Conservation (phyloP, 2,888 invertebrate species). For the Sinotaia quadrata region DNA sequence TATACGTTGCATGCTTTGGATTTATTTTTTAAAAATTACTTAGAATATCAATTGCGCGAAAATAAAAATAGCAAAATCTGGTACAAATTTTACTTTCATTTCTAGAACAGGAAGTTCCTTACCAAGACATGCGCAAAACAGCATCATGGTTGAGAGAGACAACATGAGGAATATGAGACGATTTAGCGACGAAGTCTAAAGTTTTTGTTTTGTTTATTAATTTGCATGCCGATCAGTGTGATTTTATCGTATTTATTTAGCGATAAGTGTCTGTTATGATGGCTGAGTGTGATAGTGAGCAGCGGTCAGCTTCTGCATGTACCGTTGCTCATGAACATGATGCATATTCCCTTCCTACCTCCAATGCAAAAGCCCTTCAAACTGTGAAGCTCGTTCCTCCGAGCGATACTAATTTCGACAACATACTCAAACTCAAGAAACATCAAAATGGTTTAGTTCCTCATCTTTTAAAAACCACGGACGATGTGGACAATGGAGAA, state of each 20-base stretch:
- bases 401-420: neutral
- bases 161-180: slow-evolving; percentile 18
- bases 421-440: slow-evolving; percentile 44
- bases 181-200: neutral
- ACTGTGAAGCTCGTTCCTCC: neutral
- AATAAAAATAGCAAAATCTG: too few species aligned
- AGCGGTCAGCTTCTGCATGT: slow-evolving; percentile 1
- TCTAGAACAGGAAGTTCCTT: slow-evolving; percentile 24
- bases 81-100: too few species aligned
- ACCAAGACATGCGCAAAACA: neutral
- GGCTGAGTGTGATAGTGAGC: slow-evolving; percentile 27
- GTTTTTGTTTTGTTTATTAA: neutral
- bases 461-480: slow-evolving; percentile 31
- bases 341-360: slow-evolving; percentile 9
- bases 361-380: slow-evolving; percentile 1
- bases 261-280: slow-evolving; percentile 1
- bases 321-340: slow-evolving; percentile 10
- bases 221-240: slow-evolving; percentile 14
- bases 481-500: slow-evolving; percentile 33
- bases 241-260: neutral
- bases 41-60: too few species aligned
- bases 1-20: too few species aligned
- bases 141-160: slow-evolving; percentile 10
- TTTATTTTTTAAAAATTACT: too few species aligned
- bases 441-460: slow-evolving; percentile 51